Percentiles rank a stretch among this genome's conserved stretches.
Evolutionary conservation across 2,113 vertebrate species (phyloP).

Genomic region (Dasyprocta punctata): DNA sequence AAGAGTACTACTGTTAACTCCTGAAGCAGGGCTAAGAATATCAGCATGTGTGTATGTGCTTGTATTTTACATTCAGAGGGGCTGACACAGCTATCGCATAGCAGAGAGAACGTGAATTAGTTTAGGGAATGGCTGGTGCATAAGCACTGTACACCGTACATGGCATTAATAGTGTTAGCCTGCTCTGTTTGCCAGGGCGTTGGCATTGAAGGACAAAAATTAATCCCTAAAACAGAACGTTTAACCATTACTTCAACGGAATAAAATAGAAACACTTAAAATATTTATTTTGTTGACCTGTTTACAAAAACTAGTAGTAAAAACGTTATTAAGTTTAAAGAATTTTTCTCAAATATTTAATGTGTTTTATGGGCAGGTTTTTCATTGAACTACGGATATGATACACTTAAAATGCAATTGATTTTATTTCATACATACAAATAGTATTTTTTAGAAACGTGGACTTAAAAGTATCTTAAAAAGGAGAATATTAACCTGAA

Average conservation of each 20-base stretch:
- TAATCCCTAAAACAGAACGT: neutral
- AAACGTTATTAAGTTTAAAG: constrained; percentile 33
- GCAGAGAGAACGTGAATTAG: constrained; percentile 13
- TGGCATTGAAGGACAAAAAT: neutral
- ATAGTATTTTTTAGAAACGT: constrained; percentile 26
- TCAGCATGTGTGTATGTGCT: neutral
- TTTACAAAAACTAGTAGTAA: constrained; percentile 9
- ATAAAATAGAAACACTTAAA: neutral
- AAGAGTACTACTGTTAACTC: constrained; percentile 3
- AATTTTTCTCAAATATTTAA: neutral
- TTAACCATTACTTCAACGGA: neutral
- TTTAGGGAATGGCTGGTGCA: neutral
- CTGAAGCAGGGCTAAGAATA: neutral
- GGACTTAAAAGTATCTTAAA: constrained; percentile 10
- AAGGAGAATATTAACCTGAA: neutral
- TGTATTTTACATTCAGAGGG: neutral
- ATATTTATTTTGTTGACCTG: constrained; percentile 40
- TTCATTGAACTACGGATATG: neutral
- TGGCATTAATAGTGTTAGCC: neutral
- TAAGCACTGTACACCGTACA: neutral
- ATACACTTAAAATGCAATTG: neutral
- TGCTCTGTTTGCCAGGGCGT: neutral
- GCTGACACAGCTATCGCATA: neutral
- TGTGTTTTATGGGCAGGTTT: neutral
- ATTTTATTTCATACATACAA: constrained; percentile 19